Conservation (phyloP, 2,797 vertebrate species). For the Apogon talboti region DNA sequence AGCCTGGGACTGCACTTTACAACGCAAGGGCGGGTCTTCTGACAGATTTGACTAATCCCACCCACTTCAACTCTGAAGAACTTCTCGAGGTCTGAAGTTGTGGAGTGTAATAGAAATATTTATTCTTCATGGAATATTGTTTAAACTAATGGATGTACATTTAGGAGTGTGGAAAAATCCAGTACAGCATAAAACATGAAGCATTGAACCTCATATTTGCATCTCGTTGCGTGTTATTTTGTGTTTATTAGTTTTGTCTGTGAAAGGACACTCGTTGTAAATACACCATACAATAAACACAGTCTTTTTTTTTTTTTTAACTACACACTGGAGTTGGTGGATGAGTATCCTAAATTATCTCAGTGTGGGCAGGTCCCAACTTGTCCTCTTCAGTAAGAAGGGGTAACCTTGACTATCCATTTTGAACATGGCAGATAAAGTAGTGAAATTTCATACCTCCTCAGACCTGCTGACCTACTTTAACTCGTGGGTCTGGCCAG, state of each 20-base stretch:
- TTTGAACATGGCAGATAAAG: conserved; percentile 42
- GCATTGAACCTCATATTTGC: too few species aligned
- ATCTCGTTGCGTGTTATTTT: not conserved
- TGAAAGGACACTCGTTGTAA: not conserved
- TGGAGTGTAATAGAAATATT: not conserved
- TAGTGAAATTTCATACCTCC: conserved; percentile 44
- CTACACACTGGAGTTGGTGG: too few species aligned
- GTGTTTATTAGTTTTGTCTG: not conserved
- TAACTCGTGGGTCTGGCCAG: not conserved
- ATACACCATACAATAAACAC: too few species aligned
- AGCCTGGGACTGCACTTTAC: conserved; percentile 5
- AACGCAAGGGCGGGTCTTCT: conserved; percentile 37
- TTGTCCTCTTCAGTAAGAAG: conserved; percentile 26
- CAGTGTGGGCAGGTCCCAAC: conserved; percentile 44
- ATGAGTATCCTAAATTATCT: not conserved
- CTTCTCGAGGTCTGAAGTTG: not conserved
- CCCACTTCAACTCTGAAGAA: conserved; percentile 50
- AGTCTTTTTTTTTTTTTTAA: too few species aligned
- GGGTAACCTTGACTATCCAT: conserved; percentile 26
- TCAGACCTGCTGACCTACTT: conserved; percentile 45
- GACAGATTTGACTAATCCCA: conserved; percentile 61
- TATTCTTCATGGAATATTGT: too few species aligned
- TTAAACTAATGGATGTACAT: too few species aligned
- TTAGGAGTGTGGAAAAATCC: too few species aligned
- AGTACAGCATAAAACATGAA: too few species aligned